Conservation (phyloP, 1,140 invertebrate genomes). For the Lepidurus couesii region DNA sequence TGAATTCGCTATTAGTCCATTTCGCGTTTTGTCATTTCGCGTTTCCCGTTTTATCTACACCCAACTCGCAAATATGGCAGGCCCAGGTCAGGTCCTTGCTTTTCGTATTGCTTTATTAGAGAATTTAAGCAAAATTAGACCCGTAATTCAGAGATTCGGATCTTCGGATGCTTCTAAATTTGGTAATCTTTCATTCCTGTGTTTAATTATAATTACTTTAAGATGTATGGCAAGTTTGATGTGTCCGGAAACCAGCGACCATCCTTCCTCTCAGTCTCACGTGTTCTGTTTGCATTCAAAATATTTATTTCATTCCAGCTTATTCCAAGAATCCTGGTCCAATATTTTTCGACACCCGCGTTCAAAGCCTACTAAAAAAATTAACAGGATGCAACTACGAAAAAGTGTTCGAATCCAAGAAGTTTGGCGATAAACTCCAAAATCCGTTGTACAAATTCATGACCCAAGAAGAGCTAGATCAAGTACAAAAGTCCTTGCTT, state of each 20-base stretch:
- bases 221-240: background rate
- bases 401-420: conserved; percentile 63
- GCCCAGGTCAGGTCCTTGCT: background rate
- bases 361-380: conserved; percentile 67
- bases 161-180: background rate
- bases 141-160: background rate
- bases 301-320: background rate
- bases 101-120: background rate
- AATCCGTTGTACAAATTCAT: conserved; percentile 74
- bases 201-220: background rate
- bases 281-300: background rate
- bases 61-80: background rate
- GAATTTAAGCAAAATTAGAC: background rate
- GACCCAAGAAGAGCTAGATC: conserved; percentile 69
- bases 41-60: no score
- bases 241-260: background rate
- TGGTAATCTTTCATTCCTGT: background rate
- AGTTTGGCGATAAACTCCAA: conserved; percentile 51
- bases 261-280: background rate
- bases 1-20: no score
- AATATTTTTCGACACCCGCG: conserved; percentile 65
- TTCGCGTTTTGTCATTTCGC: no score
- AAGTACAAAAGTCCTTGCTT: conserved; percentile 43
- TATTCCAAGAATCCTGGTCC: conserved; percentile 35
- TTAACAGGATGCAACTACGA: conserved; percentile 69